Base-by-base conservation (phyloP, 1,140 invertebrate genomes). In the Philotrypesis tridentata region DNA sequence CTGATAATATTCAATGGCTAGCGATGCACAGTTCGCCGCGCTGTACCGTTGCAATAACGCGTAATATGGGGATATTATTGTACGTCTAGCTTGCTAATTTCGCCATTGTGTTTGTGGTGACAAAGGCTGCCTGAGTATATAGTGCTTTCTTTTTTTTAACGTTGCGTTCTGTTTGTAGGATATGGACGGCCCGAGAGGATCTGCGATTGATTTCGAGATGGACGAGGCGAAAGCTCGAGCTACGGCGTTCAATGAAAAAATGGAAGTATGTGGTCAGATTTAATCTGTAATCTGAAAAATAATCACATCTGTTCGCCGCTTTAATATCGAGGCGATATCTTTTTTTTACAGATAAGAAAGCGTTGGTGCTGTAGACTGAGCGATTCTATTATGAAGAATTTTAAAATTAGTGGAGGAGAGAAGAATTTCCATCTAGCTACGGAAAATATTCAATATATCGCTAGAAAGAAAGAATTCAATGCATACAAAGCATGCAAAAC, bases 1-100 rank as follows among this genome's bases (percentile, higher is more conserved):
- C 37, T 68, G 40, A 78, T 78, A 68, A 48, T 78, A 78, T 78
- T 78, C 37, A 68, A 68, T 68, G 3, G 40, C 40, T 11, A 55
- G 12, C n/a, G 25, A 43, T 43, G 12, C 63, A 75, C 8, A 61
- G 17, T 31, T 27, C 31, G 27, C 29, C 11, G 60, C 37, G 17
- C 27, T 55, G n/a, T n/a, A 75, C 55, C 17, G 23, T 37, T 61
- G 14, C 29, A 4, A 17, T 0, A 55, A 17, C 48, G 40, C 21
- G 60, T 23, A 60, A 63, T 1, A 75, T 14, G 23, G n/a, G 55
- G 37, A 75, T 75, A 23, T 74, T 61, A 74, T 74, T 23, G n/a
- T n/a, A n/a, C n/a, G n/a, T n/a, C n/a, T n/a, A 21, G 17, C n/a
- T 7, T 70, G 21, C 31, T n/a, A 37, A 70, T 40, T 70, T 55